Conservation (phyloP, 1,140 invertebrate species). For the Fopius arisanus region DNA sequence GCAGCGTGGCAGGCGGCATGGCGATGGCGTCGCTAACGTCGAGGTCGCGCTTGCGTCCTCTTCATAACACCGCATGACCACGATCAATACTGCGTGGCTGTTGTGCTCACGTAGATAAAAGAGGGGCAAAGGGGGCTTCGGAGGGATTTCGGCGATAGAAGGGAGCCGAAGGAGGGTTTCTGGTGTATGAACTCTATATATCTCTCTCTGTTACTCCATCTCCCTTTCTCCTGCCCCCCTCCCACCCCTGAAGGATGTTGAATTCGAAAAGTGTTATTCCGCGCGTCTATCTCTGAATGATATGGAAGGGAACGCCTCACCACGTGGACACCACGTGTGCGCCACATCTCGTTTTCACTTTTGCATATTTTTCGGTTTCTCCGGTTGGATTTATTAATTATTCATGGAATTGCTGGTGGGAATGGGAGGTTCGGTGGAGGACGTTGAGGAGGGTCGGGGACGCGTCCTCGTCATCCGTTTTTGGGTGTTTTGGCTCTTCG, state of each 20-base stretch:
- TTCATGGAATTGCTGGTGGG: too few species aligned
- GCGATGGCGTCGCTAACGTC: slow-evolving; percentile 54
- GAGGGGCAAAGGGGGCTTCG: background rate
- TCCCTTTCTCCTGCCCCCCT: background rate
- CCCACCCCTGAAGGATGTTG: slow-evolving; percentile 57
- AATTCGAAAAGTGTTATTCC: slow-evolving; percentile 66
- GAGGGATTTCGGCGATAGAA: background rate
- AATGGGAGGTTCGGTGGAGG: background rate
- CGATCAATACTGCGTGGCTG: slow-evolving; percentile 58
- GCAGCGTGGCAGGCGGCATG: slow-evolving; percentile 50
- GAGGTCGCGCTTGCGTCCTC: slow-evolving; percentile 60
- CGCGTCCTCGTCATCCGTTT: background rate
- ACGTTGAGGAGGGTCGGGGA: background rate
- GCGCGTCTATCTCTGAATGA: slow-evolving; percentile 67
- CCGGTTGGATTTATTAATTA: too few species aligned
- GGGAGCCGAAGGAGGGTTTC: background rate
- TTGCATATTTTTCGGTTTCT: background rate
- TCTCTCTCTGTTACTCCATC: background rate
- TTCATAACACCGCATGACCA: slow-evolving; percentile 55
- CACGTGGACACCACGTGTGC: slow-evolving; percentile 65
- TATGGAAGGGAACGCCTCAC: slow-evolving; percentile 66
- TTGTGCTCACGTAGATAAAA: slow-evolving; percentile 1
- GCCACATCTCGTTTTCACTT: slow-evolving; percentile 35
- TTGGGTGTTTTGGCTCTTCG: background rate
- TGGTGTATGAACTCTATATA: background rate